phyloP scores from a whole-genome alignment of 2,888 invertebrate species.

The Zygaena filipendulae region DNA sequence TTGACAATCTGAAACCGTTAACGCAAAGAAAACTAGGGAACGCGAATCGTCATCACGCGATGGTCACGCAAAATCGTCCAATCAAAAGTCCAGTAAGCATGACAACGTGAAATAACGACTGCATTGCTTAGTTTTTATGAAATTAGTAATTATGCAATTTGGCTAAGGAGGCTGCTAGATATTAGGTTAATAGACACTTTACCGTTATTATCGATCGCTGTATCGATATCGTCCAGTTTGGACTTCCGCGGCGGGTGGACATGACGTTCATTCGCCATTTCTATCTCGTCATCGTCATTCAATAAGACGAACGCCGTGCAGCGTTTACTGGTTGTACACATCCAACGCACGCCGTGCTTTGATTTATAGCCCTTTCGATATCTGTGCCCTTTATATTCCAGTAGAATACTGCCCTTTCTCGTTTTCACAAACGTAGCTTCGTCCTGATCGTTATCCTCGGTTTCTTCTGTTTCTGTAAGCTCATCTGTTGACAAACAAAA shows the following conservation, averaged over 20 bases:
- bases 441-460: conserved; percentile 20
- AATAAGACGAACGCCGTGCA: conserved; percentile 39
- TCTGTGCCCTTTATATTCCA: conserved; percentile 37
- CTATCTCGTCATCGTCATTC: conserved; percentile 38
- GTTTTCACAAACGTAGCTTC: conserved; percentile 33
- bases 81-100: too few species aligned
- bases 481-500: background rate
- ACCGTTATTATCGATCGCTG: too few species aligned
- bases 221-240: conserved; percentile 18
- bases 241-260: conserved; percentile 22
- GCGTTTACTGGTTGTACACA: conserved; percentile 32
- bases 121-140: too few species aligned
- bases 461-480: background rate
- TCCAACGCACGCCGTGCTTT: conserved; percentile 39
- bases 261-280: conserved; percentile 32
- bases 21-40: too few species aligned
- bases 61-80: too few species aligned
- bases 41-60: too few species aligned
- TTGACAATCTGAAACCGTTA: too few species aligned
- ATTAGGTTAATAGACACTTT: too few species aligned
- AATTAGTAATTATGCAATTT: too few species aligned
- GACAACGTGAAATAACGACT: too few species aligned
- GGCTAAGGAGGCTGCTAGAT: too few species aligned
- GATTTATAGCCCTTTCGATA: conserved; percentile 37
- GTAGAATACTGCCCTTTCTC: conserved; percentile 34